Base-by-base conservation (phyloP, 1,140 invertebrate genomes). In the Drosophila jambulina region DNA sequence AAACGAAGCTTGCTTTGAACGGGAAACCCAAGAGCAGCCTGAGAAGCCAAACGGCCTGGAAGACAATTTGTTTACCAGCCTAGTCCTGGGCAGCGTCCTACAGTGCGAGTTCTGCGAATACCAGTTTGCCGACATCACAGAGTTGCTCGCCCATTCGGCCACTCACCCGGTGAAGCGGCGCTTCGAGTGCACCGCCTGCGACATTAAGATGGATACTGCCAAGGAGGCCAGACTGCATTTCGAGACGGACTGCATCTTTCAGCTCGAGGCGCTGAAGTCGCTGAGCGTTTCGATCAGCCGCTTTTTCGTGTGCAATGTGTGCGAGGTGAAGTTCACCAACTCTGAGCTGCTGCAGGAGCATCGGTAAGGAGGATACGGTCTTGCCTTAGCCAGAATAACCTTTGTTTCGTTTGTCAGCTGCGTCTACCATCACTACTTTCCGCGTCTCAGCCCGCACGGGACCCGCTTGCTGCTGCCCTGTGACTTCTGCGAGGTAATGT, bases 61-160 rank as follows among this genome's bases (percentile, higher is more conserved):
- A 1, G 8, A n/a, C 13, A 25, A 64, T 10, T 13, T 46, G 5
- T 79, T 76, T 0, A 32, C 45, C 42, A 69, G 40, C 1, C 29
- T 92, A 6, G 76, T 92, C 0, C 23, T 93, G 21, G 67, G 64
- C 23, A 92, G 94, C 15, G 70, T 95, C 3, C 88, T 94, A 19
- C 94, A 95, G 72, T 95, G 94, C 51, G 94, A 95, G 75, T 95
- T 94, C 63, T 95, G 94, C 70, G 94, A 94, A 60, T 93, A 91
- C 27, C 91, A 93, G 1, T 95, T 94, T 64, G 92, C 93, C 1
- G 94, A 94, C 27, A 92, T 93, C 56, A 87, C 93, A 3, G 78
- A 92, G 15, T 56, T 95, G 13, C 85, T 94, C 3, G 56, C 76
- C 17, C 94, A 95, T 74, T 93, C 94, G 38, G 87, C 93, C 17